These are phyloP conservation scores for Plectropomus leopardus DNA, from an alignment of 2,113 vertebrate species.

Conservation along the genomic window DNA sequence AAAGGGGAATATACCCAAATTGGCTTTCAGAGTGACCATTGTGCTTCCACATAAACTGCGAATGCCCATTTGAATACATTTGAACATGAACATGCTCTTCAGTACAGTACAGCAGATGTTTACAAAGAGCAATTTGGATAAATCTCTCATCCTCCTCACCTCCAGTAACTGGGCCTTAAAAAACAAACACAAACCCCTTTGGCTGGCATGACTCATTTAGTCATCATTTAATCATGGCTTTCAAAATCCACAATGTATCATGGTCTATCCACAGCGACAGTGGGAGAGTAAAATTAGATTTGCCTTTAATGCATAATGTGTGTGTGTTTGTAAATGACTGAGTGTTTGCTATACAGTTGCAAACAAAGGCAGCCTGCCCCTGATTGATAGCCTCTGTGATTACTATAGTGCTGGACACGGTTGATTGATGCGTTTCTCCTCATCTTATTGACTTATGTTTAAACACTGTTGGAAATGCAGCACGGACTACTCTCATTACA, in stretches of 20 bases:
- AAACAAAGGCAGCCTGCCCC: neutral
- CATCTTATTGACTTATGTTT: constrained; percentile 3
- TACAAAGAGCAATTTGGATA: constrained; percentile 5
- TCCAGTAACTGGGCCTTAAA: neutral
- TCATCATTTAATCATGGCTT: neutral
- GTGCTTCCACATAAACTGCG: neutral
- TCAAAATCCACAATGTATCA: neutral
- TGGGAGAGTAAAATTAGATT: constrained; percentile 11
- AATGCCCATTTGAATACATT: neutral
- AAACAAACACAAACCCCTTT: neutral
- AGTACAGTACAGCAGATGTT: neutral
- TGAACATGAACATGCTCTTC: neutral
- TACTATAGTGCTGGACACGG: neutral
- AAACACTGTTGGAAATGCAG: constrained; percentile 4
- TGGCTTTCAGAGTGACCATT: neutral
- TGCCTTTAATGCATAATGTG: constrained; percentile 1
- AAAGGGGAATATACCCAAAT: neutral
- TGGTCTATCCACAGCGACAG: neutral
- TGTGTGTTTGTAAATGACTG: constrained; percentile 6
- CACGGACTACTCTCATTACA: neutral
- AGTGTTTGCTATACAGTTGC: neutral
- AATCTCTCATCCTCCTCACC: neutral
- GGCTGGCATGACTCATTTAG: constrained; percentile 10
- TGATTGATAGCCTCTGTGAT: constrained; percentile 42
- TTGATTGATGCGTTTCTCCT: constrained; percentile 37